Conservation (phyloP, 1,140 invertebrate genomes). For the Neodiprion fabricii region DNA sequence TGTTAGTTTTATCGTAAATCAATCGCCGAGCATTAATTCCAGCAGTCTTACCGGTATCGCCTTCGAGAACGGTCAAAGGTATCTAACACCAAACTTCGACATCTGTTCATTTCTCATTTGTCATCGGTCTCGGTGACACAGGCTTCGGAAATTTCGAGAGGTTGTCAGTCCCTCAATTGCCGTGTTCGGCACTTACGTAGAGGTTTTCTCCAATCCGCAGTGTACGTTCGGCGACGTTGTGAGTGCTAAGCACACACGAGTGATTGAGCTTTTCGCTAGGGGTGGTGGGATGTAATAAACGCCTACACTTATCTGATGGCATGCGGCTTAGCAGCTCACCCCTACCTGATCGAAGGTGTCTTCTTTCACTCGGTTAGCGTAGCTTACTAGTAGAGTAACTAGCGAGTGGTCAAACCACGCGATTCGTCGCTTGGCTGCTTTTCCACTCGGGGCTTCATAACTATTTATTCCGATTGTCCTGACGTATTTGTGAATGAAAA, state of each 20-base stretch:
- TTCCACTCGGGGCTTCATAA: no score
- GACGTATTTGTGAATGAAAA: background rate
- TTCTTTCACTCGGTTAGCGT: background rate
- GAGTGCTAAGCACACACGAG: no score
- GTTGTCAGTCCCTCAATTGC: no score
- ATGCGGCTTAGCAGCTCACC: background rate
- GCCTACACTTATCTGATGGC: background rate
- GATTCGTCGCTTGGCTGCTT: background rate
- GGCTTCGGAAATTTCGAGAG: no score
- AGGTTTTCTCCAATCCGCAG: no score
- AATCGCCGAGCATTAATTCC: background rate
- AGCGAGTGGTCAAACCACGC: background rate
- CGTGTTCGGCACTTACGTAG: no score
- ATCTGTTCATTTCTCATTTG: no score
- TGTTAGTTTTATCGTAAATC: background rate
- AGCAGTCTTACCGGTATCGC: background rate
- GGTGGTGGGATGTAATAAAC: background rate
- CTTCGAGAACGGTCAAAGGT: background rate
- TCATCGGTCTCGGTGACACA: no score
- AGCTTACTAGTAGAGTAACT: background rate
- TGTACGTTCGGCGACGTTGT: no score
- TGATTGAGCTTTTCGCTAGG: no score
- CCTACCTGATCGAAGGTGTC: conserved; percentile 4
- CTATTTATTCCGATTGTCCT: no score
- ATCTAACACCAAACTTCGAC: no score